Evolutionary conservation across 2,797 vertebrate genomes (phyloP).

Genomic region (Steatocranus sp.): DNA sequence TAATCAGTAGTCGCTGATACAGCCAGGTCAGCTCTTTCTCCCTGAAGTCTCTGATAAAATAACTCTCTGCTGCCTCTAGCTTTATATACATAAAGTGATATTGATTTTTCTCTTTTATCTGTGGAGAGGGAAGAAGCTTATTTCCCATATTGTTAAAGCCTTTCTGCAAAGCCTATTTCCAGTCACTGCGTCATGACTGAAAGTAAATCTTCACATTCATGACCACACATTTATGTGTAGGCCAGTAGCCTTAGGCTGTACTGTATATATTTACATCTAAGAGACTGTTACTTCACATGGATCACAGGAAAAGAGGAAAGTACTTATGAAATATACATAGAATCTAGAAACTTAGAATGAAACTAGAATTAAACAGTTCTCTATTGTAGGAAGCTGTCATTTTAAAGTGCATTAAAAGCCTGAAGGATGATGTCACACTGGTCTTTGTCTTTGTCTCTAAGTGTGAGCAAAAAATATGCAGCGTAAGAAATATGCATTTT

Average conservation of each 20-base stretch:
- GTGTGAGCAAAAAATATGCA: not conserved
- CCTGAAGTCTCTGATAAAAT: not conserved
- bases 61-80: not conserved
- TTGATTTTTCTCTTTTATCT: not conserved
- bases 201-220: slow-evolving; percentile 19
- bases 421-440: not conserved
- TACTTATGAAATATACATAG: not conserved
- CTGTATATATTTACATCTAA: slow-evolving; percentile 10
- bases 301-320: not conserved
- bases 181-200: slow-evolving; percentile 1
- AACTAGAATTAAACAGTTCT: not conserved
- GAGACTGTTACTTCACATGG: slow-evolving; percentile 25
- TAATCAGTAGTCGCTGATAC: not conserved
- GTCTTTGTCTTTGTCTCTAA: slow-evolving; percentile 1
- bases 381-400: slow-evolving; percentile 3
- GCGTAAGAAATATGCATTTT: slow-evolving; percentile 2
- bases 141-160: not conserved
- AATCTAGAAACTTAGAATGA: not conserved
- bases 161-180: not conserved
- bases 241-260: slow-evolving; percentile 18
- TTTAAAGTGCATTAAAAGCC: slow-evolving; percentile 37
- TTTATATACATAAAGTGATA: not conserved
- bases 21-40: not conserved
- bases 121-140: not conserved
- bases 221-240: slow-evolving; percentile 8